Conservation (phyloP, 1,140 invertebrate genomes). For the Pogonus chalceus region DNA sequence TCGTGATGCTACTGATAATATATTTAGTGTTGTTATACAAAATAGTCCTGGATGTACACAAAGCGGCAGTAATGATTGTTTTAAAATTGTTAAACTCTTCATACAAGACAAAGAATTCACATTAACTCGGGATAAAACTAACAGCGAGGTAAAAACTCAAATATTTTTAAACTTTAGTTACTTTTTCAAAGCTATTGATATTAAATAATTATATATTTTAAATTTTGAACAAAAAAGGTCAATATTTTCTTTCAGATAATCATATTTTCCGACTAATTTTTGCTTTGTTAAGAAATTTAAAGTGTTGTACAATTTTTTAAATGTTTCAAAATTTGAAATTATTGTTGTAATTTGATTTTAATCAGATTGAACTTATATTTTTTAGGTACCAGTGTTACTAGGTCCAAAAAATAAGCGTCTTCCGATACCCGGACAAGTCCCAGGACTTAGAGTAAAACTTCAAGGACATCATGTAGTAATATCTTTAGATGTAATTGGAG, state of each 20-base stretch:
- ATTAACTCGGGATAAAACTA: conserved; percentile 42
- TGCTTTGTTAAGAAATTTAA: no score
- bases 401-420: conserved; percentile 47
- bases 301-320: no score
- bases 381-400: no score
- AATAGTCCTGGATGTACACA: conserved; percentile 38
- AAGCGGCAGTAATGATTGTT: conserved; percentile 37
- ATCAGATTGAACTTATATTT: conserved; percentile 9
- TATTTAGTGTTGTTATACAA: conserved; percentile 52
- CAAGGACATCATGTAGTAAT: conserved; percentile 56
- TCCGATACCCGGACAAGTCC: conserved; percentile 55
- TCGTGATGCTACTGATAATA: conserved; percentile 49
- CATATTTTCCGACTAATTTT: no score
- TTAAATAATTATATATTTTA: no score
- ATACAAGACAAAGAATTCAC: conserved; percentile 57
- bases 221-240: no score
- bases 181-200: background rate
- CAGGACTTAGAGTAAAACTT: conserved; percentile 57
- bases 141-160: conserved; percentile 22
- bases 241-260: no score
- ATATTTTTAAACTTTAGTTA: background rate
- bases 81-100: conserved; percentile 50
- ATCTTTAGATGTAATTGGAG: conserved; percentile 52
- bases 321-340: no score
- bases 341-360: no score